Evolutionary conservation across 2,113 vertebrate species (phyloP).

Genomic region (Dascyllus trimaculatus): DNA sequence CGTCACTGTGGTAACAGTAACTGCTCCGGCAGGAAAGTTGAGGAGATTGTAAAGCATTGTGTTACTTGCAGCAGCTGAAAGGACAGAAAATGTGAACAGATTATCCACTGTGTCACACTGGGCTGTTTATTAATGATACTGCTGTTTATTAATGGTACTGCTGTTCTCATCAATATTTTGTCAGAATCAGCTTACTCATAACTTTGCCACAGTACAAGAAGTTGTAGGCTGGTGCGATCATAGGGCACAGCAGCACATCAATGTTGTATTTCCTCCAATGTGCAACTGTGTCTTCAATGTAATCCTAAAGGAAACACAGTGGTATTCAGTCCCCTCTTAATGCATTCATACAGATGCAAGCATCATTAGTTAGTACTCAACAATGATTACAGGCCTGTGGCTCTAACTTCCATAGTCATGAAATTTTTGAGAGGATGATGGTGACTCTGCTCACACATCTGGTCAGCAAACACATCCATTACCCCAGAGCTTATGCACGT

Average conservation of each 20-base stretch:
- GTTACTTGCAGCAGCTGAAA: slow-evolving; percentile 80
- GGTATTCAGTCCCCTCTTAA: background rate
- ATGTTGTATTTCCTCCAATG: slow-evolving; percentile 87
- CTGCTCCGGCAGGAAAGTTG: slow-evolving; percentile 89
- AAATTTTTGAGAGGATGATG: too few relatives aligned
- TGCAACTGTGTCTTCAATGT: slow-evolving; percentile 83
- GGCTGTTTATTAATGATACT: too few relatives aligned
- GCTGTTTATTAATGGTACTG: background rate
- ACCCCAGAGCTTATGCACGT: too few relatives aligned
- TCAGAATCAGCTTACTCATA: slow-evolving; percentile 73
- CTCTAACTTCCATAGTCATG: too few relatives aligned
- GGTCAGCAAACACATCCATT: too few relatives aligned
- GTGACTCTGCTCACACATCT: too few relatives aligned
- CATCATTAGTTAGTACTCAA: background rate
- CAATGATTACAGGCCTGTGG: too few relatives aligned
- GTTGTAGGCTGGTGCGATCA: slow-evolving; percentile 90
- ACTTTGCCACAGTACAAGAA: slow-evolving; percentile 76
- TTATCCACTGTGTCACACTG: background rate
- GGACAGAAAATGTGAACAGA: background rate
- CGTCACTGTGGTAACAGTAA: slow-evolving; percentile 89
- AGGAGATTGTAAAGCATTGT: slow-evolving; percentile 88
- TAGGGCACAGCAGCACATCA: slow-evolving; percentile 92
- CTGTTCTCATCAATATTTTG: background rate
- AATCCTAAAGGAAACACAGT: slow-evolving; percentile 81
- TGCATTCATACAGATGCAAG: background rate